Percentiles rank a stretch among this genome's conserved stretches.
Conservation (phyloP, 1,140 invertebrate genomes). For the Philotrypesis tridentata region DNA sequence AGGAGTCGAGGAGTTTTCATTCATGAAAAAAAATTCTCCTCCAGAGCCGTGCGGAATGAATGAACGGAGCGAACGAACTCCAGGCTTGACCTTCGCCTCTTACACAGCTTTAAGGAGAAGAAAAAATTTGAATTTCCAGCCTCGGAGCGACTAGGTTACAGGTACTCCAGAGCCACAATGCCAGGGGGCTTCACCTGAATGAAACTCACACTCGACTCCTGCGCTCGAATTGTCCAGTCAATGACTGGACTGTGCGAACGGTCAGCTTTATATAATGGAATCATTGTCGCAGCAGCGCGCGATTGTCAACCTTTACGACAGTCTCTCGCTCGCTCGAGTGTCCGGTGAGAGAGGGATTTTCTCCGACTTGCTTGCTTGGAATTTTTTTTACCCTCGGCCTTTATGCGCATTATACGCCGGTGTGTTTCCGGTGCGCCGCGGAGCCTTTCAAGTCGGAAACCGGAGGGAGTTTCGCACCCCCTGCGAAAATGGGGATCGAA, state of each 20-base stretch:
- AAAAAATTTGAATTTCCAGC: constrained; percentile 66
- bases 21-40: constrained; percentile 4
- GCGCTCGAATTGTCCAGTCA: background rate
- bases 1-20: constrained; percentile 14
- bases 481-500: background rate
- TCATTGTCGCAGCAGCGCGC: constrained; percentile 50
- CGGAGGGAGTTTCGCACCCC: background rate
- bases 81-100: constrained; percentile 20
- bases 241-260: constrained; percentile 55
- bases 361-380: background rate
- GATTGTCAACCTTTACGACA: constrained; percentile 45
- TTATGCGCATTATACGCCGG: too few relatives aligned
- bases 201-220: constrained; percentile 61
- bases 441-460: constrained; percentile 39
- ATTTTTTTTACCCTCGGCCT: constrained; percentile 3
- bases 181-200: constrained; percentile 64
- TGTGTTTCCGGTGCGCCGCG: constrained; percentile 35
- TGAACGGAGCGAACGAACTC: too few relatives aligned
- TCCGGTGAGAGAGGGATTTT: background rate
- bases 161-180: constrained; percentile 66
- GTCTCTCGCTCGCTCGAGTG: constrained; percentile 26
- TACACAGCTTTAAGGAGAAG: constrained; percentile 45
- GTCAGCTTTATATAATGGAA: constrained; percentile 54
- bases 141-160: constrained; percentile 65
- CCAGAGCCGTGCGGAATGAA: constrained; percentile 50